These are phyloP conservation scores for Hipparchia semele DNA, from an alignment of 2,888 invertebrate species.

Conservation along the genomic window DNA sequence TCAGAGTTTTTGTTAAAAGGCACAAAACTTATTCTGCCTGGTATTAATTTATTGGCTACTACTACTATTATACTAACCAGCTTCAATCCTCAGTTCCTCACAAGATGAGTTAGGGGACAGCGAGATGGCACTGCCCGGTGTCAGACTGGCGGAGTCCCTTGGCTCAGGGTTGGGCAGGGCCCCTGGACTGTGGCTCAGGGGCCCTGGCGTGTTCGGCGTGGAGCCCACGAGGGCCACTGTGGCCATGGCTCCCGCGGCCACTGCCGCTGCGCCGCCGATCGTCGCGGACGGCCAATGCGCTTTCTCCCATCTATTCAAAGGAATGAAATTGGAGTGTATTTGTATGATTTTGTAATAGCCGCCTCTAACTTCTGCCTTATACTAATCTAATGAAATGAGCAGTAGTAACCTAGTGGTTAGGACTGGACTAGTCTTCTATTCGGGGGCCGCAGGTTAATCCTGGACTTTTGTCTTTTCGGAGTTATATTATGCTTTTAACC, in stretches of 20 bases:
- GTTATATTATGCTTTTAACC: too few species aligned
- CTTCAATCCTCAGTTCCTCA: slow-evolving; percentile 84
- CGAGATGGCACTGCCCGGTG: slow-evolving; percentile 84
- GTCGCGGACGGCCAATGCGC: slow-evolving; percentile 82
- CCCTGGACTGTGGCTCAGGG: slow-evolving; percentile 42
- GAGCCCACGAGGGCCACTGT: slow-evolving; percentile 80
- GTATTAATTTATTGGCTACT: neutral
- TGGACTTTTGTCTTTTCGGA: too few species aligned
- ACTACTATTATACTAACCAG: slow-evolving; percentile 50
- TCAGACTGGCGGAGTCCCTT: slow-evolving; percentile 79
- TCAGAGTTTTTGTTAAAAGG: too few species aligned
- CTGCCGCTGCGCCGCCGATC: slow-evolving; percentile 72
- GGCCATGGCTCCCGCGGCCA: slow-evolving; percentile 72
- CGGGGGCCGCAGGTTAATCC: too few species aligned
- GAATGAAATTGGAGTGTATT: neutral
- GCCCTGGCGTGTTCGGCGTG: slow-evolving; percentile 39
- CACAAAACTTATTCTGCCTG: too few species aligned
- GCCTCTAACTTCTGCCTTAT: too few species aligned
- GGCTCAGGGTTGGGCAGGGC: slow-evolving; percentile 74
- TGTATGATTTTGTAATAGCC: neutral
- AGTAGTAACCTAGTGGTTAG: too few species aligned
- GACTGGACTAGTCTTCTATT: too few species aligned
- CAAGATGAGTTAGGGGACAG: slow-evolving; percentile 89
- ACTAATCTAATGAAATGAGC: too few species aligned
- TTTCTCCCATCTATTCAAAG: slow-evolving; percentile 87